Percentiles rank a stretch among this genome's conserved stretches.
Evolutionary conservation across 2,113 vertebrate genomes (phyloP).

Genomic region (Menura novaehollandiae): DNA sequence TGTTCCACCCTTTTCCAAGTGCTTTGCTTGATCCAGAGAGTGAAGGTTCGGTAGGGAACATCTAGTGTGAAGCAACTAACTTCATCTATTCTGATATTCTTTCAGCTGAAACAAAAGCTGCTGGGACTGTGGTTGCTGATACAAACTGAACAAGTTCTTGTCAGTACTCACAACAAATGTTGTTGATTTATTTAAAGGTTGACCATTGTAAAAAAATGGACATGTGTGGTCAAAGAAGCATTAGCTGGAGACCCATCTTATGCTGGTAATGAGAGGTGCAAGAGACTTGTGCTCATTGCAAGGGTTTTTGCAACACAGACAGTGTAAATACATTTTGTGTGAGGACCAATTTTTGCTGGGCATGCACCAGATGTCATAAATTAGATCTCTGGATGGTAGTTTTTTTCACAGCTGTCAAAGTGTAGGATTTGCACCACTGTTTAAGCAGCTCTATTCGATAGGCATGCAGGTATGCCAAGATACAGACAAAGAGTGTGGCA

Average conservation of each 20-base stretch:
- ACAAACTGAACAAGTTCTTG: background rate
- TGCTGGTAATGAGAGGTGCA: background rate
- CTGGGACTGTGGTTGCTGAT: background rate
- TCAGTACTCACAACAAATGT: background rate
- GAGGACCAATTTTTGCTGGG: background rate
- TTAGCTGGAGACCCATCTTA: background rate
- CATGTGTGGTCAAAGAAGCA: fast-evolving
- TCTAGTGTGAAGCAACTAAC: background rate
- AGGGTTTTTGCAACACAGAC: background rate
- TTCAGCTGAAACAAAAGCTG: background rate
- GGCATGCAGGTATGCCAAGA: background rate
- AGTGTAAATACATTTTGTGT: background rate
- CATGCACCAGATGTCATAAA: background rate
- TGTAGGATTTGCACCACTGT: background rate
- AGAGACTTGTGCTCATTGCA: background rate
- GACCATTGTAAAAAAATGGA: background rate
- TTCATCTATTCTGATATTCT: background rate
- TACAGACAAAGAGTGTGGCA: background rate
- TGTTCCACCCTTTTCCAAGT: background rate
- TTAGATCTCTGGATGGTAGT: background rate
- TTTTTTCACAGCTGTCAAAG: background rate
- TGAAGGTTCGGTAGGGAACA: background rate
- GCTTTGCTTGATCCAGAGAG: background rate
- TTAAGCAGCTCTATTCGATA: background rate
- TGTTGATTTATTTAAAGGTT: background rate